These are phyloP conservation scores for Paraplagusia blochii DNA, from an alignment of 2,113 vertebrate genomes.

Conservation along the genomic window DNA sequence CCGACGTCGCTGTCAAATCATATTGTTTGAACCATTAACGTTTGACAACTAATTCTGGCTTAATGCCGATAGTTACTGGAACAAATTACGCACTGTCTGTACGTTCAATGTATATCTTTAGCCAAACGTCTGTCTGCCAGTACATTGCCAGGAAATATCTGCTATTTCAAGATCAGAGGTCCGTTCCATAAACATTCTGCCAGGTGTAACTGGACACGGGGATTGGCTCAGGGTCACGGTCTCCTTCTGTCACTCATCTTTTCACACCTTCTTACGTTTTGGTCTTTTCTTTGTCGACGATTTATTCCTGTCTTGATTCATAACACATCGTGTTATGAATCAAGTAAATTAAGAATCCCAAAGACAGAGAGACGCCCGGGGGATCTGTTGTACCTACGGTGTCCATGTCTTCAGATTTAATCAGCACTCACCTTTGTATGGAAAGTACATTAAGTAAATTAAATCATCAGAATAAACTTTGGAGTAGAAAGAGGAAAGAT, in stretches of 20 bases:
- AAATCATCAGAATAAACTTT: too few relatives aligned
- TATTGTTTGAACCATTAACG: too few relatives aligned
- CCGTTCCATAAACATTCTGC: conserved; percentile 60
- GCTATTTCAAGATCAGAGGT: conserved; percentile 54
- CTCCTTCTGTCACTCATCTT: conserved; percentile 20
- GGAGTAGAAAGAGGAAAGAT: too few relatives aligned
- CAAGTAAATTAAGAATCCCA: conserved; percentile 16
- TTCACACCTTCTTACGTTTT: neutral
- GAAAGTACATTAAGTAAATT: too few relatives aligned
- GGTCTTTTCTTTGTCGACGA: neutral
- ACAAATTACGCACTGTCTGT: neutral
- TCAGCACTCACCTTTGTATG: too few relatives aligned
- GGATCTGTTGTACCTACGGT: too few relatives aligned
- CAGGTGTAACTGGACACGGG: conserved; percentile 52
- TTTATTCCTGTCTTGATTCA: neutral
- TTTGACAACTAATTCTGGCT: too few relatives aligned
- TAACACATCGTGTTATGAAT: conserved; percentile 1
- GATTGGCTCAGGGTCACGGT: conserved; percentile 22
- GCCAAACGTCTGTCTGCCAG: conserved; percentile 7
- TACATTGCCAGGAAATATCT: conserved; percentile 27
- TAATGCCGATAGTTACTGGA: too few relatives aligned
- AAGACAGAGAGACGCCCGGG: neutral
- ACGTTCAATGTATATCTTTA: conserved; percentile 11
- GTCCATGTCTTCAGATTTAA: too few relatives aligned
- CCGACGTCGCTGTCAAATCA: too few relatives aligned